Evolutionary conservation across 23 tunicate species (phyloP), one percentile per base, ranked within the genome.

Genomic region (Corella eumyota): DNA sequence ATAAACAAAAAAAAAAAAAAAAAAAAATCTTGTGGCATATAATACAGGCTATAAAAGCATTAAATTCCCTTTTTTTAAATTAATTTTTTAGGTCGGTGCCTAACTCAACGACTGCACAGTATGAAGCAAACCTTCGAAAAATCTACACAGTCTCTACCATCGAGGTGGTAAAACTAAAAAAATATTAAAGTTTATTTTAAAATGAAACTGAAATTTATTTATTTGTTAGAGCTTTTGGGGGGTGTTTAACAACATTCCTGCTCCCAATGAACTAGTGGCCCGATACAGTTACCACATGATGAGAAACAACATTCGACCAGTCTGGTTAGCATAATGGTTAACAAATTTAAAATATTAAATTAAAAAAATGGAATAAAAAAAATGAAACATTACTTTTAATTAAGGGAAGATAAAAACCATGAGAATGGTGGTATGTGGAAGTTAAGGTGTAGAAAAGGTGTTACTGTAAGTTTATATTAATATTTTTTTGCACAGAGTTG

Each of bases 351-450:
- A 19, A 7, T n/a, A n/a, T n/a, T n/a, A n/a, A n/a, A n/a, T n/a
- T n/a, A n/a, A n/a, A n/a, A n/a, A n/a, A n/a, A 44, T 11, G 17
- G 17, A 44, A 44, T 44, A 11, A 17, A 44, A 44, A 44, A 11
- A 44, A 44, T 11, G 13, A 44, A 11, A 44, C 13, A 45, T 20
- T 45, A 45, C 50, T 0, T 54, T 48, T 49, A 22, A 26, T 75
- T 25, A 38, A 82, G 92, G 92, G 98, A 90, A 50, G 98, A 90
- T 70, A 55, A 59, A 28, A 85, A 54, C 24, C 71, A 90, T 66
- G 73, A 53, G 25, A 90, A 90, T 52, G 98, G 98, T 17, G 98
- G 98, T 50, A 77, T 80, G 73, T 90, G 98, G 98, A 90, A 90
- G 46, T 53, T 90, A 24, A 69, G 87, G 32, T 90, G 98, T 52